These are phyloP conservation scores for Isurus oxyrinchus DNA, from an alignment of 2,113 vertebrate species.

Conservation along the genomic window DNA sequence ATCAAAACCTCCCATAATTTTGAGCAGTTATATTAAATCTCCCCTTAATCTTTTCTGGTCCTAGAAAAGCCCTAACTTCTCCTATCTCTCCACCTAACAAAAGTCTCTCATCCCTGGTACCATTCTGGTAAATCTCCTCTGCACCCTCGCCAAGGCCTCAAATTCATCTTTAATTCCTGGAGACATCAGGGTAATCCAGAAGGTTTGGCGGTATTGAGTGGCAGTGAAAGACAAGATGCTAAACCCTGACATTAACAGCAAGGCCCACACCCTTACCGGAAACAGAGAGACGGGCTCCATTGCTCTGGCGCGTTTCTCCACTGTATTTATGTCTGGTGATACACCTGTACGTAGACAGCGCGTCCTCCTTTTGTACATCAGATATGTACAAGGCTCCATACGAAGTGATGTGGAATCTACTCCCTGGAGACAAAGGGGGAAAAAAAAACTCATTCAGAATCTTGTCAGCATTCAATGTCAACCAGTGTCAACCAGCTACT, in stretches of 20 bases:
- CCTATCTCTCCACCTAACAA: too few relatives aligned
- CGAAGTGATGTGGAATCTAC: slow-evolving; percentile 89
- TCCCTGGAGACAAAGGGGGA: slow-evolving; percentile 66
- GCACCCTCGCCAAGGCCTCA: neutral
- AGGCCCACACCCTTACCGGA: slow-evolving; percentile 66
- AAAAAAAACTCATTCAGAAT: slow-evolving; percentile 35
- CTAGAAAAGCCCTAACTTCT: too few relatives aligned
- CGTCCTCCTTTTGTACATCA: slow-evolving; percentile 97
- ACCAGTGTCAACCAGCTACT: too few relatives aligned
- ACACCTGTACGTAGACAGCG: slow-evolving; percentile 96
- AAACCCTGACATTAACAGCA: neutral
- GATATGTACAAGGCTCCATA: slow-evolving; percentile 97
- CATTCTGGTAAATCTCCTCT: neutral
- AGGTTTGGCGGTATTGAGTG: neutral
- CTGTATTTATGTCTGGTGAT: slow-evolving; percentile 99
- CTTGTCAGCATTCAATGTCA: neutral
- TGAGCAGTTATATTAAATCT: neutral
- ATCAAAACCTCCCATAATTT: neutral
- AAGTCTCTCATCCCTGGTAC: neutral
- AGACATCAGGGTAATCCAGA: neutral
- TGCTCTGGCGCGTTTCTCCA: slow-evolving; percentile 95
- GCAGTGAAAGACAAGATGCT: neutral
- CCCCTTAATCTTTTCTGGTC: too few relatives aligned
- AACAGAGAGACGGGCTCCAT: slow-evolving; percentile 91
- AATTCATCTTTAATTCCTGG: neutral